A percentile compares a stretch with the other conserved stretches of the same genome.
These are phyloP conservation scores for Xylota sylvarum DNA, from an alignment of 2,888 invertebrate genomes.

Conservation along the genomic window DNA sequence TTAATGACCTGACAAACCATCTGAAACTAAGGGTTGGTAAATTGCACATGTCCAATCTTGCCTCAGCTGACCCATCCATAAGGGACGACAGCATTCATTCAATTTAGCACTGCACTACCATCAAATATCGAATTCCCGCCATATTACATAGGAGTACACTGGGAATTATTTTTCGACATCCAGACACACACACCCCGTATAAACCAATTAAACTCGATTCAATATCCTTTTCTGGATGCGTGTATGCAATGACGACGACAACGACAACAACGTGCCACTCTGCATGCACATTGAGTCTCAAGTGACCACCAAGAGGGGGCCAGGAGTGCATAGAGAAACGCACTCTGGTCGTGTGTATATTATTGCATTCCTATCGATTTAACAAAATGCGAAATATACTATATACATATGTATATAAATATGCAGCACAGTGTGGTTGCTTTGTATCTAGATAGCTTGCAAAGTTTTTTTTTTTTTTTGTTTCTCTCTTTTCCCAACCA, in stretches of 20 bases:
- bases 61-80: constrained; percentile 33
- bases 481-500: constrained; percentile 45
- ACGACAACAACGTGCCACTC: constrained; percentile 40
- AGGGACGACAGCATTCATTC: constrained; percentile 1
- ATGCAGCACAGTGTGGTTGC: constrained; percentile 50
- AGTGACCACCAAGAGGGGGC: constrained; percentile 60
- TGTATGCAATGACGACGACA: constrained; percentile 40
- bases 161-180: constrained; percentile 27
- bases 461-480: neutral
- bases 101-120: neutral
- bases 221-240: constrained; percentile 53
- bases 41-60: constrained; percentile 61
- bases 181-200: constrained; percentile 17
- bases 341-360: constrained; percentile 64
- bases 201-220: constrained; percentile 53
- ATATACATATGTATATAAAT: constrained; percentile 14
- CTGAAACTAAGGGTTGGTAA: constrained; percentile 64
- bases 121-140: constrained; percentile 66
- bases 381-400: constrained; percentile 55
- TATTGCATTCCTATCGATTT: constrained; percentile 74
- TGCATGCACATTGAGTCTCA: constrained; percentile 60
- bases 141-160: constrained; percentile 10
- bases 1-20: constrained; percentile 57
- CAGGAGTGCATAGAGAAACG: constrained; percentile 47
- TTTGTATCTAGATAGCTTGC: constrained; percentile 46